Percentiles rank a stretch among this genome's conserved stretches.
Evolutionary conservation across 2,113 vertebrate genomes (phyloP).

Genomic region (Mirounga angustirostris): DNA sequence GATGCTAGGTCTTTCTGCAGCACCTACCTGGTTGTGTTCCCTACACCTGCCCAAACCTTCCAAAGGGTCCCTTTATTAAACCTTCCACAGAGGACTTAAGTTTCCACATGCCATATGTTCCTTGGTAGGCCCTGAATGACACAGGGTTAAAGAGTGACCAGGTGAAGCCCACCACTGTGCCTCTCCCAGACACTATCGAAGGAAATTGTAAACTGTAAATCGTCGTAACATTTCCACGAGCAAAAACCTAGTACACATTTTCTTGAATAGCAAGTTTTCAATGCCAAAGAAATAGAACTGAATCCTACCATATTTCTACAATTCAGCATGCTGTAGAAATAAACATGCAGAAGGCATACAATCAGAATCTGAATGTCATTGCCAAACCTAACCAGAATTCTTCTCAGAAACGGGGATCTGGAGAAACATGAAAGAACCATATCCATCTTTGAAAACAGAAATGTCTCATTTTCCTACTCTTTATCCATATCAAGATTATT

Average conservation of each 20-base stretch:
- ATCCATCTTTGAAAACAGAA: slow-evolving; percentile 47
- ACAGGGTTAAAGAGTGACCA: neutral
- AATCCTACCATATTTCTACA: slow-evolving; percentile 70
- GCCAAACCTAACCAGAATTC: slow-evolving; percentile 67
- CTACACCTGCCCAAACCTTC: neutral
- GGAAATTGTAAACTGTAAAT: slow-evolving; percentile 64
- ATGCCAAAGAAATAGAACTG: slow-evolving; percentile 72
- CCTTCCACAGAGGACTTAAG: neutral
- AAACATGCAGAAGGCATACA: slow-evolving; percentile 77
- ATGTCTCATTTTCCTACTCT: slow-evolving; percentile 37
- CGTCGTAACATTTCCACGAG: neutral
- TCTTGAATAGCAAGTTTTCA: slow-evolving; percentile 55
- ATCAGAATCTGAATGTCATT: slow-evolving; percentile 64
- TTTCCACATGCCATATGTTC: neutral
- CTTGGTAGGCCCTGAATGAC: neutral
- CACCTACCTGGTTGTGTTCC: neutral
- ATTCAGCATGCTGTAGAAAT: slow-evolving; percentile 75
- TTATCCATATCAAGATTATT: neutral
- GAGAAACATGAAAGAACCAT: slow-evolving; percentile 56
- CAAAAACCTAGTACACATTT: slow-evolving; percentile 57
- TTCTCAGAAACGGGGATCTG: slow-evolving; percentile 47
- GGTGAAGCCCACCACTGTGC: neutral
- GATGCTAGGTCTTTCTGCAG: neutral
- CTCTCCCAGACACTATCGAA: slow-evolving; percentile 1
- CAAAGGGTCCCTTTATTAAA: neutral